phyloP scores from a whole-genome alignment of 2,888 invertebrate species.

The Amblyjoppa fuscipennis region DNA sequence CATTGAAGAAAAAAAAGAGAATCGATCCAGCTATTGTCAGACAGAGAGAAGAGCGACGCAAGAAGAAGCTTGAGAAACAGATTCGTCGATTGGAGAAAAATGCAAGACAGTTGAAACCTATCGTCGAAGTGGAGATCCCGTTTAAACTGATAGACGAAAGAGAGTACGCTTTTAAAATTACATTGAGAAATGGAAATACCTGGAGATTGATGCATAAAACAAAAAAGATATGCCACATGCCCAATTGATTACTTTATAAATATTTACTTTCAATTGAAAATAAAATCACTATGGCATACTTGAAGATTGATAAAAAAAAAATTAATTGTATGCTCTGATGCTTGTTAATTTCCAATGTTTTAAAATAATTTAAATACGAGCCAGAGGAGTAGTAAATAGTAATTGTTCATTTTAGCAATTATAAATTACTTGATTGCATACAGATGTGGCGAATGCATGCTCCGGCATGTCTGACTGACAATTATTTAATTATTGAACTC shows the following conservation, averaged over 20 bases:
- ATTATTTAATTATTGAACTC: conserved; percentile 46
- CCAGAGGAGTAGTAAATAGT: background rate
- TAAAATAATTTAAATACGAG: too few relatives aligned
- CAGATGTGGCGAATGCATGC: background rate
- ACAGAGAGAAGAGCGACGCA: conserved; percentile 93
- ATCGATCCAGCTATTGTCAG: conserved; percentile 93
- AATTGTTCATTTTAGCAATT: background rate
- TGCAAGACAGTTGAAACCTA: conserved; percentile 94
- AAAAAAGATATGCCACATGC: too few relatives aligned
- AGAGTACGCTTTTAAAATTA: conserved; percentile 85
- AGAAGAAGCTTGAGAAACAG: conserved; percentile 94
- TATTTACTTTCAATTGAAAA: background rate
- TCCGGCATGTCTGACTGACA: background rate
- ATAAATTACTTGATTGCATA: background rate
- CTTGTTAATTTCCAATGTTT: background rate
- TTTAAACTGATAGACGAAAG: conserved; percentile 88
- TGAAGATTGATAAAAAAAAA: background rate
- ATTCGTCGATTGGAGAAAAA: conserved; percentile 93
- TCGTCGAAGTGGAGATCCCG: conserved; percentile 94
- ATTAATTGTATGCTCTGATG: too few relatives aligned
- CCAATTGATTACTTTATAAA: background rate
- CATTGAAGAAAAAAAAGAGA: conserved; percentile 95
- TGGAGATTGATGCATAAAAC: background rate
- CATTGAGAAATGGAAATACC: background rate
- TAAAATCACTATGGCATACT: background rate